phyloP scores from a whole-genome alignment of 2,888 invertebrate genomes.

The Tuberolachnus salignus region DNA sequence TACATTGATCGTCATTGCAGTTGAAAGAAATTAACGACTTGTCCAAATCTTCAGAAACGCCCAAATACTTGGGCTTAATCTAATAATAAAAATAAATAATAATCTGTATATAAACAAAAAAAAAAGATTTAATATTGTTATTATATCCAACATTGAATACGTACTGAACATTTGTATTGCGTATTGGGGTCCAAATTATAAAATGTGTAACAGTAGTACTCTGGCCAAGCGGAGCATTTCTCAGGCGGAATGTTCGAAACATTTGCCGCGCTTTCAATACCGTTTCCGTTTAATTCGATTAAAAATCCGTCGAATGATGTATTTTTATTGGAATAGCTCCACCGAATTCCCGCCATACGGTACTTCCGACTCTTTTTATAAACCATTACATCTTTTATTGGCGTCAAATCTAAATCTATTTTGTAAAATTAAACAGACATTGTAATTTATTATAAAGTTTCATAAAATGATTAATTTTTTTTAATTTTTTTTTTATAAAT shows the following conservation, averaged over 20 bases:
- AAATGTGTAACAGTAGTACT: slow-evolving; percentile 24
- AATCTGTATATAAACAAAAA: background rate
- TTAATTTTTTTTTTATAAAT: no score
- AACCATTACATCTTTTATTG: no score
- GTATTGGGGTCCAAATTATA: background rate
- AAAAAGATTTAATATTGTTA: background rate
- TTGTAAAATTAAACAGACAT: no score
- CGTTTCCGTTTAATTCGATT: no score
- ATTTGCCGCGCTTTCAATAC: background rate
- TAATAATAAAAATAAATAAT: no score
- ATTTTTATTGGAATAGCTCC: no score
- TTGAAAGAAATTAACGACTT: background rate
- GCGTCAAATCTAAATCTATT: no score
- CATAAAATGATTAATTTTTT: no score
- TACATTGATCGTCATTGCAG: background rate
- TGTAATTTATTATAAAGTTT: no score
- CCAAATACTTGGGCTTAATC: background rate
- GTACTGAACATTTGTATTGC: background rate
- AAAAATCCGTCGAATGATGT: no score
- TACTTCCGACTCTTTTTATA: no score
- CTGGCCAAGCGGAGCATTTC: slow-evolving; percentile 11
- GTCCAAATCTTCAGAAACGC: background rate
- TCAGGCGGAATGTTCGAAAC: background rate
- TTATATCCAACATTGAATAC: background rate
- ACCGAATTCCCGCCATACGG: no score